These are phyloP conservation scores for Onychomys arenicola DNA, from an alignment of 2,797 vertebrate genomes.

Conservation along the genomic window DNA sequence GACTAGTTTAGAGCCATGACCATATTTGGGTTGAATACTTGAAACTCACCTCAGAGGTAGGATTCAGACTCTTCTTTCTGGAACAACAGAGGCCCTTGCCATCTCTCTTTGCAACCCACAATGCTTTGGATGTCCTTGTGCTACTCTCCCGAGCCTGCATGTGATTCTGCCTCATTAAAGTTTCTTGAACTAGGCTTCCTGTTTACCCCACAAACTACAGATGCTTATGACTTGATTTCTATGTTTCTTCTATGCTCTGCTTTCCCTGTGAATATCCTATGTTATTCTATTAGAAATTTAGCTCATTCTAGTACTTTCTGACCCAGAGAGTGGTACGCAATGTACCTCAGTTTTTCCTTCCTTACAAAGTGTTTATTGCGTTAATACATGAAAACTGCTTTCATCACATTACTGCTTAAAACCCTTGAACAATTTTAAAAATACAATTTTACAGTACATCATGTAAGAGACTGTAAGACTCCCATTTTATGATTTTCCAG, in stretches of 20 bases:
- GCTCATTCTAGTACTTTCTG: not conserved
- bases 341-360: not conserved
- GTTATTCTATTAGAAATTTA: too few species aligned
- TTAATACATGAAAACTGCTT: not conserved
- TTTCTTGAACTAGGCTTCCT: not conserved
- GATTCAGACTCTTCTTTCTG: not conserved
- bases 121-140: fast-evolving
- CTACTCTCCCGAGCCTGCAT: not conserved
- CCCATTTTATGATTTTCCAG: not conserved
- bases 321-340: not conserved
- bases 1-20: not conserved
- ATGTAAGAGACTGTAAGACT: not conserved
- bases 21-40: not conserved
- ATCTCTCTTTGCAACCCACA: fast-evolving
- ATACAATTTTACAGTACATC: not conserved
- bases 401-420: not conserved
- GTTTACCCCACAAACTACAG: too few species aligned
- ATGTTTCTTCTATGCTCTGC: not conserved
- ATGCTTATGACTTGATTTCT: not conserved
- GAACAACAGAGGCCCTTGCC: not conserved
- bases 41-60: not conserved
- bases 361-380: not conserved
- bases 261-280: fast-evolving
- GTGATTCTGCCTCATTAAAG: fast-evolving
- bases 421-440: not conserved